A percentile compares a stretch with the other conserved stretches of the same genome.
Conservation (phyloP, 2,797 vertebrate species). For the Urocyon cinereoargenteus region DNA sequence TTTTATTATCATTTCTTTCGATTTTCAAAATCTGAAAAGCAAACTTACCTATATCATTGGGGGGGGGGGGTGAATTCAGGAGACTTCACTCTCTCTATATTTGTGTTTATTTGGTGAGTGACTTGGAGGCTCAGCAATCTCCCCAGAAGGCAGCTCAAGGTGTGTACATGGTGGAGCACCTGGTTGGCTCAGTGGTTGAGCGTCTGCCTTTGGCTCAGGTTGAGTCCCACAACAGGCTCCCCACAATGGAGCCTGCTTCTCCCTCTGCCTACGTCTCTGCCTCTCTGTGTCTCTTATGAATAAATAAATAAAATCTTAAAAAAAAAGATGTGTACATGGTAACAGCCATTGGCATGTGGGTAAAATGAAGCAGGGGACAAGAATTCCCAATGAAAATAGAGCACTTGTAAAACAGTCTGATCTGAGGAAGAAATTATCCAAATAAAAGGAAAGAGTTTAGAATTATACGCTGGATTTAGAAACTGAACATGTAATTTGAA, state of each 20-base stretch:
- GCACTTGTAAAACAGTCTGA: neutral
- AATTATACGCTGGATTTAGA: neutral
- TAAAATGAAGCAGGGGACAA: neutral
- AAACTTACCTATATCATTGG: neutral
- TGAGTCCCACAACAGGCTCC: no score
- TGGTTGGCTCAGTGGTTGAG: no score
- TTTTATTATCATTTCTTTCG: neutral
- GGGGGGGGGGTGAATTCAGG: neutral
- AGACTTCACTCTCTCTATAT: neutral
- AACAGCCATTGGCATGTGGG: neutral
- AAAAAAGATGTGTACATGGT: neutral
- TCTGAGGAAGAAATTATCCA: neutral
- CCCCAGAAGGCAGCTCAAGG: neutral
- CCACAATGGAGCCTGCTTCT: no score
- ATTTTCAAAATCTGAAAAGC: neutral
- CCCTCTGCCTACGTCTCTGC: no score
- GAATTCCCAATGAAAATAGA: accelerated
- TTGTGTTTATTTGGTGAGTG: neutral
- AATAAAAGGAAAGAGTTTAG: neutral
- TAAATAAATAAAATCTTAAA: no score
- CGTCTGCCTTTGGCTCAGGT: no score
- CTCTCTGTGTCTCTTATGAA: no score
- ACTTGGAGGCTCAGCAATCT: neutral
- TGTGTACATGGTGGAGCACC: neutral
- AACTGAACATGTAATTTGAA: neutral